Evolutionary conservation across 2,113 vertebrate genomes (phyloP), one percentile per base, ranked within the genome.

Genomic region (Catagonus wagneri): DNA sequence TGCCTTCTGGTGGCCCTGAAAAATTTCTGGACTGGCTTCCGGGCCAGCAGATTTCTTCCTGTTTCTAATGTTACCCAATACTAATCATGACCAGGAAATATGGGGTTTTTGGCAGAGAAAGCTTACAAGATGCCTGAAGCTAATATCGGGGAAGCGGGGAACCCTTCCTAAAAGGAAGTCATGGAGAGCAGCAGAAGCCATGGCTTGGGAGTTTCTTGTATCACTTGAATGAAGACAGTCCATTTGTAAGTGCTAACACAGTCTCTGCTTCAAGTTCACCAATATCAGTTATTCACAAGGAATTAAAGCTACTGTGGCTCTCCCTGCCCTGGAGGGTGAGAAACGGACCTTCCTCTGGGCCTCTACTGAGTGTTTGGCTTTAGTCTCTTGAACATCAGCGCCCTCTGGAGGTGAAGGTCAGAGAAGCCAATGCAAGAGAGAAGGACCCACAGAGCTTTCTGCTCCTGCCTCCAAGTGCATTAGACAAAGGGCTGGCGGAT

Each of bases 401-500:
- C 96, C 97, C 96, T 93, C 97, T 98, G 86, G 86, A 89, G 97
- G 96, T 75, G 36, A 44, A 91, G 84, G 34, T 75, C 19, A 95
- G 89, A 91, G 72, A 96, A 74, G 78, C 89, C 60, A 79, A 86
- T 52, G n/a, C 27, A 58, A 3, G 61, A 72, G 63, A 13, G 32
- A 83, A 52, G n/a, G 1, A 68, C 7, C 6, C n/a, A 71, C 52
- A 36, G n/a, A 8, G 7, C 68, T 61, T 87, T 85, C 39, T 29
- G 27, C 25, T 5, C 11, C 36, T 90, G 63, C 39, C 69, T 79
- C 14, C 15, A 86, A 56, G 36, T 5, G 12, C 20, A 29, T 83
- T 81, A 56, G 23, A 25, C 84, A 25, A 68, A 68, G 81, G 32
- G 8, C 20, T 20, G 6, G 34, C 32, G 12, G 1, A 44, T 17